A percentile compares a stretch with the other conserved stretches of the same genome.
Conservation (phyloP, 2,888 invertebrate genomes). For the Beris morrisii region DNA sequence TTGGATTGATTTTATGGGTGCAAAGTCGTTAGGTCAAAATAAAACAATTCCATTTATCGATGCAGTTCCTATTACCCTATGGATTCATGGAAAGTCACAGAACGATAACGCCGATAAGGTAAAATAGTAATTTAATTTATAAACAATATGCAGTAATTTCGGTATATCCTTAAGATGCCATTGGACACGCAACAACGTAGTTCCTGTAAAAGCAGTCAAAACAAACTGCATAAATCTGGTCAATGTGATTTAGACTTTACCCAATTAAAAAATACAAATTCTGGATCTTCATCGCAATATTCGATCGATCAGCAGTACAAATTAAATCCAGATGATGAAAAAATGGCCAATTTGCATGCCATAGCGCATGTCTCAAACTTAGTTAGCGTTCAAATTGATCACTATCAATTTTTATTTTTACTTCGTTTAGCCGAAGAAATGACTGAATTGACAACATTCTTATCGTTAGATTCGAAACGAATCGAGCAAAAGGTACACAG, state of each 20-base stretch:
- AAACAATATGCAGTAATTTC: too few species aligned
- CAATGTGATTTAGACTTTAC: constrained; percentile 39
- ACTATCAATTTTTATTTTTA: constrained; percentile 89
- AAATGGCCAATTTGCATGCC: constrained; percentile 72
- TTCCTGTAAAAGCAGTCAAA: background rate
- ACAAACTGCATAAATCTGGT: background rate
- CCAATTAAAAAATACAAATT: constrained; percentile 43
- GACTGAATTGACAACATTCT: constrained; percentile 76
- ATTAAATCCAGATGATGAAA: constrained; percentile 46
- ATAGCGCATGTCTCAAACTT: constrained; percentile 81
- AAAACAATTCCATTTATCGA: constrained; percentile 80
- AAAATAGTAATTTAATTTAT: background rate
- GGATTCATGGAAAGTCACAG: constrained; percentile 63
- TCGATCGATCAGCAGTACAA: constrained; percentile 33
- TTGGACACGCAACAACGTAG: background rate
- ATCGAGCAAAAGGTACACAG: constrained; percentile 62
- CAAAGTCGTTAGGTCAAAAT: constrained; percentile 71
- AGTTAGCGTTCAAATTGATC: constrained; percentile 88
- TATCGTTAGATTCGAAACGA: constrained; percentile 75
- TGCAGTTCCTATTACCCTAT: constrained; percentile 83
- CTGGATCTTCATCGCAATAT: constrained; percentile 30
- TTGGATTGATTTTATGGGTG: constrained; percentile 91
- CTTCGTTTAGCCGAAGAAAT: constrained; percentile 80
- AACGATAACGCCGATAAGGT: constrained; percentile 20
- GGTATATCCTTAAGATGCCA: background rate